Percentiles rank a stretch among this genome's conserved stretches.
Evolutionary conservation across 2,113 vertebrate species (phyloP).

Genomic region (Tachysurus vachellii): DNA sequence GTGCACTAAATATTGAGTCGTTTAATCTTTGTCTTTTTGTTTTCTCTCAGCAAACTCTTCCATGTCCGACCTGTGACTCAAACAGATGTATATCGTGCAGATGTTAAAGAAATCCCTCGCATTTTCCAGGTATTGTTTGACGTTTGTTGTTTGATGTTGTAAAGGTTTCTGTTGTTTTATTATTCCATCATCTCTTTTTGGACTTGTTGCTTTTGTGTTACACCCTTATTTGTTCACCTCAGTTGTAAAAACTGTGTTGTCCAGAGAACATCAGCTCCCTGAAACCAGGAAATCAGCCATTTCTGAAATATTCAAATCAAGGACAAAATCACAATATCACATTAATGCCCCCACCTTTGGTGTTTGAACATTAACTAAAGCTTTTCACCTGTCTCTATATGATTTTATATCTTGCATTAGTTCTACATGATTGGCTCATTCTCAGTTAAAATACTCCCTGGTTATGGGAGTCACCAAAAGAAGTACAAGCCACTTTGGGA

Average conservation of each 20-base stretch:
- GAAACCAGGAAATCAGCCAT: background rate
- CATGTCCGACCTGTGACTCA: slow-evolving; percentile 95
- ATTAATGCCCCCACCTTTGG: too few species aligned
- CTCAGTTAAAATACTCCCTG: too few species aligned
- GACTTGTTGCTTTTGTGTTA: background rate
- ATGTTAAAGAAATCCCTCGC: slow-evolving; percentile 91
- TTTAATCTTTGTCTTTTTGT: background rate
- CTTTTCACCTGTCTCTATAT: background rate
- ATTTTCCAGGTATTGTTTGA: slow-evolving; percentile 88
- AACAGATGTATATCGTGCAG: slow-evolving; percentile 96
- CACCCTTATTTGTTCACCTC: background rate
- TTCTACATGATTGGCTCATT: too few species aligned
- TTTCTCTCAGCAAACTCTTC: slow-evolving; percentile 85
- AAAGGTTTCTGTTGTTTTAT: background rate
- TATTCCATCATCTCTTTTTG: background rate
- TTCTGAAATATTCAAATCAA: background rate
- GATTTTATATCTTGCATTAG: background rate
- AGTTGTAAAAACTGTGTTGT: background rate
- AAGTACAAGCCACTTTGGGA: too few species aligned
- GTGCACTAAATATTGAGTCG: background rate
- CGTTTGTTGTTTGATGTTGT: background rate
- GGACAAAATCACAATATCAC: background rate
- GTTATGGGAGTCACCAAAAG: too few species aligned
- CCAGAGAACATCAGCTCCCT: background rate
- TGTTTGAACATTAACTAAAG: background rate